phyloP scores from a whole-genome alignment of 2,113 vertebrate species.

The Passer domesticus region DNA sequence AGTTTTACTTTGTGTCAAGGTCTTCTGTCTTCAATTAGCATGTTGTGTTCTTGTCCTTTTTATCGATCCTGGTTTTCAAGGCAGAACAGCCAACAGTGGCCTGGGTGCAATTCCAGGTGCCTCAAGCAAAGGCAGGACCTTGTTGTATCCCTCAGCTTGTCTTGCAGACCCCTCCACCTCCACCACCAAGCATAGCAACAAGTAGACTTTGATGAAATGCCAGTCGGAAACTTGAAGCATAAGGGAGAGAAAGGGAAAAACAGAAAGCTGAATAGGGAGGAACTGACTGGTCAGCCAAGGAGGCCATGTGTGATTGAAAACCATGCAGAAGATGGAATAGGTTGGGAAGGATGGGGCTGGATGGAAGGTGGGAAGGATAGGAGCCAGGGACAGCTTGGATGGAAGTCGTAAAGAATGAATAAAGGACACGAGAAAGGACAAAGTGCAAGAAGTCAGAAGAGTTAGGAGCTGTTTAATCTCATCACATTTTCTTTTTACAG shows the following conservation, averaged over 20 bases:
- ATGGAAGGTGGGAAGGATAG: not conserved
- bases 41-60: not conserved
- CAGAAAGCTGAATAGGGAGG: not conserved
- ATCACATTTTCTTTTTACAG: not conserved
- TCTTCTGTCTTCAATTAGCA: not conserved
- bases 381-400: not conserved
- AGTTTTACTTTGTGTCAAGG: not conserved
- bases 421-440: not conserved
- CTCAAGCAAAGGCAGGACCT: not conserved
- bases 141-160: not conserved
- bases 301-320: not conserved
- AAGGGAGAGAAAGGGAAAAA: not conserved
- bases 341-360: not conserved
- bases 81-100: not conserved
- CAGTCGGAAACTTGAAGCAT: not conserved
- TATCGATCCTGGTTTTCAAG: not conserved
- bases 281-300: rapidly evolving
- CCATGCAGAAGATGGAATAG: not conserved
- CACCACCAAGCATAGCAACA: not conserved
- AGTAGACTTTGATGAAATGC: not conserved
- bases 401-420: not conserved
- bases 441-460: not conserved
- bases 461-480: not conserved
- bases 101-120: not conserved
- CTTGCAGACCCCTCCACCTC: not conserved